Evolutionary conservation across 2,113 vertebrate species (phyloP), one percentile per base, ranked within the genome.

Genomic region (Columba livia): DNA sequence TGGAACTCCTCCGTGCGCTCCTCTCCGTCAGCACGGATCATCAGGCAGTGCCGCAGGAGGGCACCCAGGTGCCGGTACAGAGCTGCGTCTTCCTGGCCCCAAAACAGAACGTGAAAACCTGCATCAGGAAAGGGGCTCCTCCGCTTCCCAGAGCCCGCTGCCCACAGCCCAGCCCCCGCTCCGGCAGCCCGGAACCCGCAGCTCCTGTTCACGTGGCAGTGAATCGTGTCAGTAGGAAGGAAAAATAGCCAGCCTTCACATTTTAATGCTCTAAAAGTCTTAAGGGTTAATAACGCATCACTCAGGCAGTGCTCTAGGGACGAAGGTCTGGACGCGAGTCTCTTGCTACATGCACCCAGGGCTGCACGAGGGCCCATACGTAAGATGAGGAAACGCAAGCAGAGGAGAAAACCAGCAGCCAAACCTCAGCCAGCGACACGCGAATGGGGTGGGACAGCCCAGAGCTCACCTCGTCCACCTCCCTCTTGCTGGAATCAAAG

Each of bases 1-100:
- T 99, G 98, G 93, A 99, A 98, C 93, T 99, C 99, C 83, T 99
- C 99, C 0, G 98, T 99, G 40, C 98, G 96, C 61, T 99, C 99
- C 64, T 99, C 98, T 50, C 98, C 98, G 1, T 99, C 99, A 6
- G 98, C 98, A 17, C 79, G 92, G 85, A 98, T 98, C 98, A 99
- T 98, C 65, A 99, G 96, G 94, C 99, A 99, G 96, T 99, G 98
- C 89, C 99, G 98, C 88, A 99, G 98, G 26, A 99, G 98, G 69
- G 98, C 98, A 24, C 98, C 99, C 92, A 99, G 80, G 96, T 98
- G 98, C 92, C 98, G 97, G 98, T 98, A 99, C 48, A 98, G 94
- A 62, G 98, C 98, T 87, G 98, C 98, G 36, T 99, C 99, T 97
- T 99, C 99, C 99, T 99, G 95, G 57, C 75, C 86, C 94, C 71